Percentiles rank a stretch among this genome's conserved stretches.
phyloP scores from a whole-genome alignment of 2,797 vertebrate genomes.

The Aselliscus stoliczkanus region DNA sequence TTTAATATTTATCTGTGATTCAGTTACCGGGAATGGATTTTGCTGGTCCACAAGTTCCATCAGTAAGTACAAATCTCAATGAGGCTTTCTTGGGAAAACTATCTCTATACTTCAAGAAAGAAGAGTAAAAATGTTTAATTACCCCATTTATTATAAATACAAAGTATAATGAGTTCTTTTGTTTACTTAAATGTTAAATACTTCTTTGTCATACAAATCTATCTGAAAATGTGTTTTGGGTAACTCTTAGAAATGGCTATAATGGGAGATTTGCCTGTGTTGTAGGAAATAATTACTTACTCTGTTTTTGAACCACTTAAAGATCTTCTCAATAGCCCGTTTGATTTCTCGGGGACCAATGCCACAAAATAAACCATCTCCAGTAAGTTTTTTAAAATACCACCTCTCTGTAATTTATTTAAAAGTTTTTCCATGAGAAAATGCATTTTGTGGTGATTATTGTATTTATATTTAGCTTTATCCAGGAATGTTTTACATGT shows the following conservation, averaged over 20 bases:
- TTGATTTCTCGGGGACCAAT: constrained; percentile 48
- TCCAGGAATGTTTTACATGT: constrained; percentile 65
- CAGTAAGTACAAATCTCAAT: constrained; percentile 55
- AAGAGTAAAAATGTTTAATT: neutral
- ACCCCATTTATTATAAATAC: neutral
- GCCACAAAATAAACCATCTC: constrained; percentile 27
- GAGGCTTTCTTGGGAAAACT: neutral
- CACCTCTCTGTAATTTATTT: constrained; percentile 21
- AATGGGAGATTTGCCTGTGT: neutral
- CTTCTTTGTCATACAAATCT: constrained; percentile 27
- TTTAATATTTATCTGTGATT: constrained; percentile 41
- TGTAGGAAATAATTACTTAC: neutral
- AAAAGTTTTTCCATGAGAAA: constrained; percentile 11
- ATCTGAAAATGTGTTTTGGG: neutral
- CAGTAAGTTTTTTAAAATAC: constrained; percentile 45
- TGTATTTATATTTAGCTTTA: constrained; percentile 67
- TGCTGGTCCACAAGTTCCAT: constrained; percentile 16
- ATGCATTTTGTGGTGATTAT: neutral
- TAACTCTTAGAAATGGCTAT: neutral
- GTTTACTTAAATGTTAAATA: neutral
- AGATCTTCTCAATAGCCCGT: constrained; percentile 53
- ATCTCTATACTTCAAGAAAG: neutral
- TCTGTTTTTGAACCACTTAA: constrained; percentile 38
- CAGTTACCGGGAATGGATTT: constrained; percentile 52
- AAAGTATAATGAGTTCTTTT: neutral